Conservation (phyloP, 1,140 invertebrate species). For the Panulirus ornatus region DNA sequence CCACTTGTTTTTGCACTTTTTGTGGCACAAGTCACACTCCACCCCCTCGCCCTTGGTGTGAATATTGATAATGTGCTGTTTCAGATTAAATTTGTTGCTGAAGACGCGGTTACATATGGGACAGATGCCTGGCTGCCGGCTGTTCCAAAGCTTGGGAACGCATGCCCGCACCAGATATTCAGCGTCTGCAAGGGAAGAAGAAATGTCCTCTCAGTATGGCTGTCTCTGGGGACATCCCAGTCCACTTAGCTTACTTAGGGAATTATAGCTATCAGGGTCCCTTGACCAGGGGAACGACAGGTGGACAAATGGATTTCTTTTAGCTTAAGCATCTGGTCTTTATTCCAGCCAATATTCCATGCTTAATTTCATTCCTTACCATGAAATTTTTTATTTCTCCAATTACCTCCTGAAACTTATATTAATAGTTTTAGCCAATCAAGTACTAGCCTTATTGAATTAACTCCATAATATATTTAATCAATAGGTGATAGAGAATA, state of each 20-base stretch:
- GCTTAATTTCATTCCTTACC: conserved; percentile 67
- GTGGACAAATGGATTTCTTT: conserved; percentile 67
- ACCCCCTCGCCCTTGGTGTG: conserved; percentile 76
- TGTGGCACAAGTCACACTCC: conserved; percentile 76
- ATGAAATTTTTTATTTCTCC: conserved; percentile 33
- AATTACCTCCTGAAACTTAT: conserved; percentile 60
- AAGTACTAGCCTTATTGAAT: conserved; percentile 42
- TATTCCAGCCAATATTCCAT: conserved; percentile 56
- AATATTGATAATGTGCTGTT: conserved; percentile 77
- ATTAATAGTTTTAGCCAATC: conserved; percentile 60
- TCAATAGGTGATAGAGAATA: conserved; percentile 54
- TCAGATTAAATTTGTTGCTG: conserved; percentile 76
- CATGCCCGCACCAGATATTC: conserved; percentile 74
- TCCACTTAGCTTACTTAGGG: conserved; percentile 70
- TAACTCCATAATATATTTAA: conserved; percentile 44
- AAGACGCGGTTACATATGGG: conserved; percentile 83
- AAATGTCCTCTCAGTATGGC: conserved; percentile 75
- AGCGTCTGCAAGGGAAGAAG: conserved; percentile 75
- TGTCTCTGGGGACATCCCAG: conserved; percentile 62
- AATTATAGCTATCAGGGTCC: conserved; percentile 55
- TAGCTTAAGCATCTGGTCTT: conserved; percentile 45
- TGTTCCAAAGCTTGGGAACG: conserved; percentile 78
- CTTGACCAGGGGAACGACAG: conserved; percentile 67
- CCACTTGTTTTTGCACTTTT: conserved; percentile 77
- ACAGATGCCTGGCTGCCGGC: conserved; percentile 85